phyloP scores from a whole-genome alignment of 2,797 vertebrate genomes.

The Octomys mimax region DNA sequence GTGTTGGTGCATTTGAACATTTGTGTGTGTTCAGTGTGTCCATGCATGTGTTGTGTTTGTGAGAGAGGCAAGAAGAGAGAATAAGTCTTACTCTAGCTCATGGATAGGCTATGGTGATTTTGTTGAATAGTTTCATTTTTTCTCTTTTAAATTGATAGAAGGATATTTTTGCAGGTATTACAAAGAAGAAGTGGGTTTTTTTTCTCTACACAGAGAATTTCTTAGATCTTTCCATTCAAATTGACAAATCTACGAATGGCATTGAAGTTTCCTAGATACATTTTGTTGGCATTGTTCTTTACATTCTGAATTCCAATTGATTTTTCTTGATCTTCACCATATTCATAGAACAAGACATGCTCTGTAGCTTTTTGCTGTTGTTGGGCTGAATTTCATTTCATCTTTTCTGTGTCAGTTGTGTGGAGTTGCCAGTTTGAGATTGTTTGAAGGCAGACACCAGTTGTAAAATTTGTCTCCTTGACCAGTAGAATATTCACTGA shows the following conservation, averaged over 20 bases:
- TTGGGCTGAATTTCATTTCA: conserved; percentile 23
- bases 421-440: neutral
- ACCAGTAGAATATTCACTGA: conserved; percentile 24
- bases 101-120: neutral
- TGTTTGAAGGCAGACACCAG: neutral
- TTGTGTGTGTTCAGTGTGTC: neutral
- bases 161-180: neutral
- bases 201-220: neutral
- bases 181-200: neutral
- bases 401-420: neutral
- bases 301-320: conserved; percentile 27
- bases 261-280: conserved; percentile 13
- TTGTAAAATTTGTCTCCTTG: conserved; percentile 48
- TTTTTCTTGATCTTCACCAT: conserved; percentile 36
- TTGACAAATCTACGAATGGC: conserved; percentile 7
- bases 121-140: neutral
- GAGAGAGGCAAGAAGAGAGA: neutral
- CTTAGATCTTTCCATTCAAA: conserved; percentile 50
- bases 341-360: conserved; percentile 3
- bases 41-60: neutral
- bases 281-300: conserved; percentile 43
- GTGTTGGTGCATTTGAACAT: neutral
- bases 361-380: conserved; percentile 11
- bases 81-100: neutral
- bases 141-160: conserved; percentile 29